A percentile compares a stretch with the other conserved stretches of the same genome.
Conservation (phyloP, 2,888 invertebrate species). For the Aphidoletes aphidimyza region DNA sequence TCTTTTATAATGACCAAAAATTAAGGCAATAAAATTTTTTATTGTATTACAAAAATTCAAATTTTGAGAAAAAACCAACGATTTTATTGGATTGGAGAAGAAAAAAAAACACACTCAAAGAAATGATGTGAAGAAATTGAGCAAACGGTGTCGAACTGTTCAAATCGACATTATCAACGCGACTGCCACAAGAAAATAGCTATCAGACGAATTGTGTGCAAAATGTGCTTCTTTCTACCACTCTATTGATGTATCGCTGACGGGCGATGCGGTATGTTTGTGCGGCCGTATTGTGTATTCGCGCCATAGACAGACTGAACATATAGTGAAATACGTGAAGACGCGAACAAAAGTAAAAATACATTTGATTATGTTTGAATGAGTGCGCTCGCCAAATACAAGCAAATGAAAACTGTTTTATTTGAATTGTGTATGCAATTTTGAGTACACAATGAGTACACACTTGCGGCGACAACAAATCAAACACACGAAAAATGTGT, state of each 20-base stretch:
- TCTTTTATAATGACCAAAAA: not conserved
- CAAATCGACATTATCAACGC: conserved; percentile 33
- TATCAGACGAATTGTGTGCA: not conserved
- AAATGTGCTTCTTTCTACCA: conserved; percentile 26
- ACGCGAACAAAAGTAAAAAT: not conserved
- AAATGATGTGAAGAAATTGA: not conserved
- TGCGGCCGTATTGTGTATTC: not conserved
- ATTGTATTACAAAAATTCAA: not conserved
- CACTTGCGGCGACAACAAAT: not conserved
- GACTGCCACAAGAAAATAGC: not conserved
- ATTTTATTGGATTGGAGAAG: not conserved
- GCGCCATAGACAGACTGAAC: not conserved
- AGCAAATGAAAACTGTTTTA: not conserved
- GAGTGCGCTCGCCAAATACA: not conserved
- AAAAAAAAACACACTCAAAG: not conserved
- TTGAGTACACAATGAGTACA: too few species aligned
- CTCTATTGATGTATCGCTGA: not conserved
- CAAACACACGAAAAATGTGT: not conserved
- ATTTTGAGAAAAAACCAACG: not conserved
- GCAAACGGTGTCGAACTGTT: conserved; percentile 8
- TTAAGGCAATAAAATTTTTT: too few species aligned
- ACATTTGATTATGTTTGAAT: not conserved
- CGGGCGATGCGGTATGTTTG: not conserved
- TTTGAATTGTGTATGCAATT: too few species aligned
- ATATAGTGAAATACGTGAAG: not conserved